Percentiles rank a stretch among this genome's conserved stretches.
Evolutionary conservation across 2,888 invertebrate species (phyloP).

Genomic region (Apodemia hepburni): DNA sequence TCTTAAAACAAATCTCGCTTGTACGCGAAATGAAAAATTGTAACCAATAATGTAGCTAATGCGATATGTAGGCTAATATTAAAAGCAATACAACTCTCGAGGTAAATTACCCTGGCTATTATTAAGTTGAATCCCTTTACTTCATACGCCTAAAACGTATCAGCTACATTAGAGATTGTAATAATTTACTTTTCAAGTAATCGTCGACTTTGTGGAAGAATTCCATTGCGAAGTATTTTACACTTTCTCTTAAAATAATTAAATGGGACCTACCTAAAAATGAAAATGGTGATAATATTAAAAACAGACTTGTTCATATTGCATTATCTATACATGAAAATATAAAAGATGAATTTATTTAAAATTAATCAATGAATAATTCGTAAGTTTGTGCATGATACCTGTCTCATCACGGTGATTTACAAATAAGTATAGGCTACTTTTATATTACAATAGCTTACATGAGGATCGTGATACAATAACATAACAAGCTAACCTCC

Average conservation of each 20-base stretch:
- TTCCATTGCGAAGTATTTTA: conserved; percentile 42
- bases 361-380: conserved; percentile 53
- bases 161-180: neutral
- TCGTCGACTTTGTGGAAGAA: conserved; percentile 48
- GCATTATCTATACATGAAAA: conserved; percentile 50
- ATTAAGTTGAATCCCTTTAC: neutral
- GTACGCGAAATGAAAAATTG: conserved; percentile 8
- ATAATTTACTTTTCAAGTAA: neutral
- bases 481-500: conserved; percentile 58
- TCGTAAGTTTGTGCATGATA: conserved; percentile 71
- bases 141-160: neutral
- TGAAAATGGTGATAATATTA: conserved; percentile 30
- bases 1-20: neutral
- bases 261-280: conserved; percentile 75
- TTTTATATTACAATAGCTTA: conserved; percentile 66
- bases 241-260: conserved; percentile 75
- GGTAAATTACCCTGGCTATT: neutral
- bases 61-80: neutral
- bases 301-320: conserved; percentile 56
- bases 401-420: conserved; percentile 59
- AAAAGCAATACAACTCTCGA: neutral
- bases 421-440: conserved; percentile 61
- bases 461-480: conserved; percentile 56
- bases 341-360: conserved; percentile 40
- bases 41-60: neutral